Conservation (phyloP, 2,113 vertebrate genomes). For the Onychostruthus taczanowskii region DNA sequence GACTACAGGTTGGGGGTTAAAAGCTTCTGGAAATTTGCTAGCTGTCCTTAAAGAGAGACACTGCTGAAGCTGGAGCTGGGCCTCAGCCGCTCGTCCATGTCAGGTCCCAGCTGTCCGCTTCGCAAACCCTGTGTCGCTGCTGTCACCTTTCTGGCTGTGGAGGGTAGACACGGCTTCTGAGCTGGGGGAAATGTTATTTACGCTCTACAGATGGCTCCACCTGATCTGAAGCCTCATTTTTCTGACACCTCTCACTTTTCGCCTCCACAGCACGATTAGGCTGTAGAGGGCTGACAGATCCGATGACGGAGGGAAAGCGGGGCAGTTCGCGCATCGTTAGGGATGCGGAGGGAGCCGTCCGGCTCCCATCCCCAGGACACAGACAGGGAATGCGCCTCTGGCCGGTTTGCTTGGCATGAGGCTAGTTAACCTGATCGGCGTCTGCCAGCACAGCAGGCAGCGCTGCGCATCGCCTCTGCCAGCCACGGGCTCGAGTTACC, state of each 20-base stretch:
- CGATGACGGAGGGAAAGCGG: not conserved
- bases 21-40: not conserved
- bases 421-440: not conserved
- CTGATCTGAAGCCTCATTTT: slow-evolving; percentile 4
- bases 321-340: not conserved
- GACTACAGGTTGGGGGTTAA: not conserved
- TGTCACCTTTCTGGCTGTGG: not conserved
- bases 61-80: not conserved
- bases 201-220: not conserved
- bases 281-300: not conserved
- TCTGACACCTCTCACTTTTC: slow-evolving; percentile 41
- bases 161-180: not conserved
- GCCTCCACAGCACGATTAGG: not conserved
- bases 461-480: not conserved
- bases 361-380: not conserved
- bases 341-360: not conserved
- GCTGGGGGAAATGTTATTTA: not conserved
- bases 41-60: not conserved
- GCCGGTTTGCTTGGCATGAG: not conserved
- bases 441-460: slow-evolving; percentile 3
- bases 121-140: not conserved
- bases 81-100: not conserved
- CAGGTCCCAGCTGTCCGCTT: not conserved
- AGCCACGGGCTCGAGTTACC: not conserved
- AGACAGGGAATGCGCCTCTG: not conserved